These are phyloP conservation scores for Probaryconus sp. DNA, from an alignment of 1,140 invertebrate species.

Conservation along the genomic window DNA sequence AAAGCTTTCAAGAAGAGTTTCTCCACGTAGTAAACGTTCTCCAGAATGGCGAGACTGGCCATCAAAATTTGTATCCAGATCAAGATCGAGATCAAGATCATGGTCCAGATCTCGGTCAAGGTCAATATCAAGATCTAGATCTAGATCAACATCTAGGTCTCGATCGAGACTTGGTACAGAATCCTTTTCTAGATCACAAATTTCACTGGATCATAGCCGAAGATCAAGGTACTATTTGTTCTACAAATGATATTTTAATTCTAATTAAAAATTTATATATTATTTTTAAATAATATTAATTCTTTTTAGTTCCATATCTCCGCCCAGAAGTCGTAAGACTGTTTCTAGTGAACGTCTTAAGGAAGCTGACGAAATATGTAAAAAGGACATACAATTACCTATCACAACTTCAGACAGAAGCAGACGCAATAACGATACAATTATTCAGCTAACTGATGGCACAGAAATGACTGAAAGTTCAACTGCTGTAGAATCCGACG, in stretches of 20 bases:
- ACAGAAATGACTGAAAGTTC: slow-evolving; percentile 53
- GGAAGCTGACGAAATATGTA: slow-evolving; percentile 45
- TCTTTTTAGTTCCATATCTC: slow-evolving; percentile 69
- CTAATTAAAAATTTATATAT: background rate
- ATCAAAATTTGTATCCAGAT: slow-evolving; percentile 52
- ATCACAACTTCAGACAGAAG: slow-evolving; percentile 58
- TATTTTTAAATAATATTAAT: too few relatives aligned
- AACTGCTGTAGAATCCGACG: slow-evolving; percentile 60
- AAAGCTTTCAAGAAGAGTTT: slow-evolving; percentile 51
- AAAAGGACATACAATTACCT: slow-evolving; percentile 39
- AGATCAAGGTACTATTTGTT: slow-evolving; percentile 61
- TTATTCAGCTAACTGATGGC: slow-evolving; percentile 70
- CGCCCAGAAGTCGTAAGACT: slow-evolving; percentile 56
- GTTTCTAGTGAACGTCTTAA: slow-evolving; percentile 42
- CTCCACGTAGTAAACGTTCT: slow-evolving; percentile 45
- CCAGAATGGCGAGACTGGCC: slow-evolving; percentile 61
- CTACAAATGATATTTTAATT: background rate
- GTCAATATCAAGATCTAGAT: slow-evolving; percentile 60
- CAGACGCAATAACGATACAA: slow-evolving; percentile 73
- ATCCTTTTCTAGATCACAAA: slow-evolving; percentile 42
- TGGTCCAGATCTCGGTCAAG: slow-evolving; percentile 62
- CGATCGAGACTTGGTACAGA: slow-evolving; percentile 63
- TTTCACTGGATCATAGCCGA: slow-evolving; percentile 46
- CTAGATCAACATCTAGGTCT: slow-evolving; percentile 57
- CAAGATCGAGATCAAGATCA: slow-evolving; percentile 61